Percentiles rank a stretch among this genome's conserved stretches.
Conservation (phyloP, 2,113 vertebrate genomes). For the Thinocorus orbignyianus region DNA sequence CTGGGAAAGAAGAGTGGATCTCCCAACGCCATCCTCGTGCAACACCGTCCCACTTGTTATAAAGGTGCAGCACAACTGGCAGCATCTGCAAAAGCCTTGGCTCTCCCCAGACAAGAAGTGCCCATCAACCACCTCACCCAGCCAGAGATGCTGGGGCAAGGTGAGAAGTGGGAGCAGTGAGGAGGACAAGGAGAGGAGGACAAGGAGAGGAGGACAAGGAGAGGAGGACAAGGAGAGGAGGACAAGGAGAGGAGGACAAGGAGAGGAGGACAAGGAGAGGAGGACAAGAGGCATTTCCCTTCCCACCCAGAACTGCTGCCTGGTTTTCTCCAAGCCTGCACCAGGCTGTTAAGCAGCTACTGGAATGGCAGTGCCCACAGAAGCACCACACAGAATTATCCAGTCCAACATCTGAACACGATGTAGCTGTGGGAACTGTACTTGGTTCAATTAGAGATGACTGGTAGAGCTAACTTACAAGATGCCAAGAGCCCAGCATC, state of each 20-base stretch:
- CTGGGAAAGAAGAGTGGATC: not conserved
- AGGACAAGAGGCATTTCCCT: not conserved
- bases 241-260: too few relatives aligned
- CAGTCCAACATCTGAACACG: fast-evolving
- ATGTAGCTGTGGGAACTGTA: fast-evolving
- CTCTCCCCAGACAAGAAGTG: not conserved
- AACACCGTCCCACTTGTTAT: not conserved
- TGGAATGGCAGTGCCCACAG: not conserved
- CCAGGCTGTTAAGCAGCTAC: not conserved
- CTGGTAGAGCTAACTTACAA: not conserved
- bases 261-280: not conserved
- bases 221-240: too few relatives aligned
- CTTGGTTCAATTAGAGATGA: not conserved
- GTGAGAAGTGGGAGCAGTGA: not conserved
- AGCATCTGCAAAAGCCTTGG: not conserved
- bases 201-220: not conserved
- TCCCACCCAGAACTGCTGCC: not conserved
- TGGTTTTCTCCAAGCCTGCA: not conserved
- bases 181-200: not conserved
- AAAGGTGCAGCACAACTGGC: not conserved
- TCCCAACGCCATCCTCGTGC: not conserved
- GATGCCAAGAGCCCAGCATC: not conserved
- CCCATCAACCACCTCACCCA: not conserved
- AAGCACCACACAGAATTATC: not conserved
- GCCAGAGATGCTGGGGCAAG: not conserved